Base-by-base conservation (phyloP, 2,797 vertebrate species). In the Leuciscus waleckii region DNA sequence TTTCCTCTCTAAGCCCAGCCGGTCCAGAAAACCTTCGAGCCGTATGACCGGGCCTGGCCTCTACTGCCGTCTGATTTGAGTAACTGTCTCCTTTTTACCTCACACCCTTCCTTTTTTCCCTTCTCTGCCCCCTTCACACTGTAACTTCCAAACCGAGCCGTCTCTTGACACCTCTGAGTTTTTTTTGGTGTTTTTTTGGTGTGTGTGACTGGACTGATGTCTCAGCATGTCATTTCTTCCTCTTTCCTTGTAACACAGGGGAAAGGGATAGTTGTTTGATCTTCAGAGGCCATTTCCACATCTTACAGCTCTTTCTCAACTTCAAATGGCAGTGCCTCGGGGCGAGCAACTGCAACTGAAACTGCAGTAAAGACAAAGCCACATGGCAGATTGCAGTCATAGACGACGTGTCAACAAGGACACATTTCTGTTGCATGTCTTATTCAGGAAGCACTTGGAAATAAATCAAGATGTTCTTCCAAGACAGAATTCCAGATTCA, bases 41-140 rank as follows among this genome's bases (percentile, higher is more conserved):
- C 69, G 70, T 77, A 76, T 85, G 54, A 85, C 79, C 39, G n/a
- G 54, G 75, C 26, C 37, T 69, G 79, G 23, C 26, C 67, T 58
- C 19, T 32, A 1, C 19, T 39, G 10, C 73, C 32, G 21, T 67
- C 65, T 81, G 70, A 86, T 86, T 85, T 46, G 35, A 79, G 75
- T 80, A 87, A 71, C 82, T 3, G 5, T 87, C 67, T 75, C 39
- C 43, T 39, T 83, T 87, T 83, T 35, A 56, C 82, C 86, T 82
- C 71, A 26, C 85, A 73, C 76, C 79, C 19, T 82, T 46, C 87
- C 46, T 43, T 76, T 16, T 49, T 58, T 14, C 39, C 43, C 32
- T 67, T 26, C 86, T 67, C 88, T 88, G 88, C 81, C 89, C 79
- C 81, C 87, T 89, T 92, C 91, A 89, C 83, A 89, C 88, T 87